phyloP scores from a whole-genome alignment of 2,888 invertebrate species.

The Isoperla grammatica region DNA sequence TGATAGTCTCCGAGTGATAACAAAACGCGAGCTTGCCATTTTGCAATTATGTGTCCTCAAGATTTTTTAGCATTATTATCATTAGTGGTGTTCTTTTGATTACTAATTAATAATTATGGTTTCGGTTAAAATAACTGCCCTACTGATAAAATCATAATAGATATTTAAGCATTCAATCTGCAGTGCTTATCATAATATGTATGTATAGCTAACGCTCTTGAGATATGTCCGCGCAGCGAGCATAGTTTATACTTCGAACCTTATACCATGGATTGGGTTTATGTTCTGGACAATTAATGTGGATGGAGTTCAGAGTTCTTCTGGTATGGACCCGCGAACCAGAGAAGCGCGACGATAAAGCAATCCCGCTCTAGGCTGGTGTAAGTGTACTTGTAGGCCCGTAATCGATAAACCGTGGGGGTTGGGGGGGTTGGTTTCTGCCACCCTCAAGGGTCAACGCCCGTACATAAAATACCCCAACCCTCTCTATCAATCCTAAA shows the following conservation, averaged over 20 bases:
- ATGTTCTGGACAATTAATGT: neutral
- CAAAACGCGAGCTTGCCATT: no score
- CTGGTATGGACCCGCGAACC: no score
- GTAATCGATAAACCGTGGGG: constrained; percentile 22
- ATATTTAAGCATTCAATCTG: neutral
- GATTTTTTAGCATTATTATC: no score
- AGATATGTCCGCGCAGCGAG: neutral
- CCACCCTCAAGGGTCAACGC: constrained; percentile 15
- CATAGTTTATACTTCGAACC: neutral
- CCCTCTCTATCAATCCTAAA: neutral
- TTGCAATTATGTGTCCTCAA: no score
- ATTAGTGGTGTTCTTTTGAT: no score
- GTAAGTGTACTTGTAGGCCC: neutral
- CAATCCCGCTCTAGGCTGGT: no score
- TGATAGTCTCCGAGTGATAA: no score
- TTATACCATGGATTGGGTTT: neutral
- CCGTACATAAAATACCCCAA: constrained; percentile 14
- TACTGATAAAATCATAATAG: no score
- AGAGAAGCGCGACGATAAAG: no score
- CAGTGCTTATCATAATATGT: neutral
- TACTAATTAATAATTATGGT: no score
- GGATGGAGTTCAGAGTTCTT: neutral
- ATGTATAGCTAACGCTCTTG: neutral
- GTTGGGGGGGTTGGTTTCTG: constrained; percentile 17
- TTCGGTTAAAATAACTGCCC: no score